These are phyloP conservation scores for Nomada fabriciana DNA, from an alignment of 2,888 invertebrate genomes.

Conservation along the genomic window DNA sequence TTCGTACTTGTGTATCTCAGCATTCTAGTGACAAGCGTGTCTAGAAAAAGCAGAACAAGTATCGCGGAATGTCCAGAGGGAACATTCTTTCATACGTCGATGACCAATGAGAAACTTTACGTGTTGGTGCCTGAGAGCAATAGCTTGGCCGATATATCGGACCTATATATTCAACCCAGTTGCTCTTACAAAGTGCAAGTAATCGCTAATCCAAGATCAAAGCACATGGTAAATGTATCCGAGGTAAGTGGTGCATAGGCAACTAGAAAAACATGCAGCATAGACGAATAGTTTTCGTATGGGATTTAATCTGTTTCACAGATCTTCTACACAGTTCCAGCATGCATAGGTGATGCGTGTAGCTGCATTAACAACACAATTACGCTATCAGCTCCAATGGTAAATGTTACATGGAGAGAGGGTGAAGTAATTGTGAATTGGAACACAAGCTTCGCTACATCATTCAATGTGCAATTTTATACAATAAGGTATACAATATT, in stretches of 20 bases:
- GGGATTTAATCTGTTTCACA: conserved; percentile 42
- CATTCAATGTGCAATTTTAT: conserved; percentile 64
- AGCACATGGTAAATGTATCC: conserved; percentile 47
- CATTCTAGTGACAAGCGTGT: conserved; percentile 71
- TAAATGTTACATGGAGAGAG: conserved; percentile 58
- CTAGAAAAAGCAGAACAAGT: conserved; percentile 31
- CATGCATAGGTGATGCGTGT: conserved; percentile 76
- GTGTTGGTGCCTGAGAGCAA: conserved; percentile 75
- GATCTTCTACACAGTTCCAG: conserved; percentile 77
- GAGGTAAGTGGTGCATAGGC: conserved; percentile 43
- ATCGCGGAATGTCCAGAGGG: conserved; percentile 72
- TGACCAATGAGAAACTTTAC: conserved; percentile 62
- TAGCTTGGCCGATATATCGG: conserved; percentile 71
- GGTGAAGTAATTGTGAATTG: conserved; percentile 70
- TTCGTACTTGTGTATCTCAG: conserved; percentile 58
- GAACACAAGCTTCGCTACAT: conserved; percentile 56
- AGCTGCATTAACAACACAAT: conserved; percentile 67
- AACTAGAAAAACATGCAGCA: not conserved
- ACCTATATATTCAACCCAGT: conserved; percentile 74
- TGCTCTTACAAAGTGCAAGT: conserved; percentile 79
- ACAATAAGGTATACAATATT: conserved; percentile 71
- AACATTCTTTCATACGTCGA: conserved; percentile 71
- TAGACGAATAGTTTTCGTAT: not conserved
- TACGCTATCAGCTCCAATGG: conserved; percentile 70
- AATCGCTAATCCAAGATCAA: conserved; percentile 77